A percentile compares a stretch with the other conserved stretches of the same genome.
phyloP scores from a whole-genome alignment of 2,113 vertebrate genomes.

The Psittacula cyanocephala region DNA sequence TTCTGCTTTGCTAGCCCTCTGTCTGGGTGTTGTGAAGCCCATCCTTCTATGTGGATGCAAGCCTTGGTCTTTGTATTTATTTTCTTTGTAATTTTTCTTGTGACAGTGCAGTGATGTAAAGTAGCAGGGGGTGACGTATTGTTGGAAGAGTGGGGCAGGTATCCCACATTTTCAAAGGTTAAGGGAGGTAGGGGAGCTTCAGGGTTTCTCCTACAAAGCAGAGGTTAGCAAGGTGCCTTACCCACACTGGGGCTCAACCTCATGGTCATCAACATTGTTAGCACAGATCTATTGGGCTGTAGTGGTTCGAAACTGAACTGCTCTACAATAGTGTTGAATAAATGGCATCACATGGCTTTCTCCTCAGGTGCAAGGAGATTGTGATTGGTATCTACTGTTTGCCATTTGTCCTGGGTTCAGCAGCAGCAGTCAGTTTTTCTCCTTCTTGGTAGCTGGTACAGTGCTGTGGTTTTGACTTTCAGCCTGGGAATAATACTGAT shows the following conservation, averaged over 20 bases:
- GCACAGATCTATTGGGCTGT: not conserved
- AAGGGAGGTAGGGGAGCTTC: not conserved
- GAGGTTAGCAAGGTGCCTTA: not conserved
- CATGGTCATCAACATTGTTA: fast-evolving
- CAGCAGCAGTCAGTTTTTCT: too few relatives aligned
- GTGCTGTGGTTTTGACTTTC: too few relatives aligned
- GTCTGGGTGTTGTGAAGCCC: not conserved
- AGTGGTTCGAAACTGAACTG: not conserved
- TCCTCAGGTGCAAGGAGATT: not conserved
- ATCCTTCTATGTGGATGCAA: not conserved
- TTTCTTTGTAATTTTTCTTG: not conserved
- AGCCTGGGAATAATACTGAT: too few relatives aligned
- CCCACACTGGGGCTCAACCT: not conserved
- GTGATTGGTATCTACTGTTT: not conserved
- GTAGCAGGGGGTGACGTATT: not conserved
- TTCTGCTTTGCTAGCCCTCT: not conserved
- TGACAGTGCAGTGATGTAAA: not conserved
- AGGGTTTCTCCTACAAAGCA: not conserved
- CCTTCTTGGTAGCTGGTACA: too few relatives aligned
- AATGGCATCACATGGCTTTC: not conserved
- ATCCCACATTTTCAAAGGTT: not conserved
- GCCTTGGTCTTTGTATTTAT: not conserved
- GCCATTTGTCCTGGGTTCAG: too few relatives aligned
- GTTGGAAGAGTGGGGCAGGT: not conserved
- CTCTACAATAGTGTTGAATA: not conserved